These are phyloP conservation scores for Platorchestia sp. DNA, from an alignment of 1,140 invertebrate genomes.

Conservation along the genomic window DNA sequence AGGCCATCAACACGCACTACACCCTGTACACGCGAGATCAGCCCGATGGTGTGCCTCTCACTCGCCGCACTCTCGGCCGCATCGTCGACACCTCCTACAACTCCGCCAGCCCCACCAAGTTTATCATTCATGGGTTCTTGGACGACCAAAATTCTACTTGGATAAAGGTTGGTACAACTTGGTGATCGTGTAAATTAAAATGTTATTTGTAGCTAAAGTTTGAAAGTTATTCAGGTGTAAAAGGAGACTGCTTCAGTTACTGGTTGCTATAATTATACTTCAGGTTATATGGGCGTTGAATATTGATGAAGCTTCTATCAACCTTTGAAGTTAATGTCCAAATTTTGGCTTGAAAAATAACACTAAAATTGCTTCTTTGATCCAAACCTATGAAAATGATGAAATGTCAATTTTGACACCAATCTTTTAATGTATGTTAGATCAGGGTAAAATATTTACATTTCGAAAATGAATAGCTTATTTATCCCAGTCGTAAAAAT, in stretches of 20 bases:
- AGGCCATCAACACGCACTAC: slow-evolving; percentile 57
- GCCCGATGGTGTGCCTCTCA: slow-evolving; percentile 44
- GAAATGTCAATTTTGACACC: too few relatives aligned
- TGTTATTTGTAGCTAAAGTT: too few relatives aligned
- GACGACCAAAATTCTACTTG: slow-evolving; percentile 58
- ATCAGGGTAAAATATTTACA: too few relatives aligned
- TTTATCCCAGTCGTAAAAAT: too few relatives aligned
- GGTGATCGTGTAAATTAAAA: background rate
- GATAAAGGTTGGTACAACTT: slow-evolving; percentile 57
- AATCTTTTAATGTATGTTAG: too few relatives aligned
- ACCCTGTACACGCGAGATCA: slow-evolving; percentile 57
- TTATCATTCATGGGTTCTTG: slow-evolving; percentile 64
- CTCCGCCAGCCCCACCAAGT: slow-evolving; percentile 57
- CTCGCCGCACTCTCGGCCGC: slow-evolving; percentile 21
- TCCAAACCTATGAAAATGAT: too few relatives aligned
- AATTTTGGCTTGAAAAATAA: background rate
- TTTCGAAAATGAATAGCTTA: too few relatives aligned
- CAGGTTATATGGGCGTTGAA: background rate
- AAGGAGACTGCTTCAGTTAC: too few relatives aligned
- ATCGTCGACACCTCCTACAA: slow-evolving; percentile 59
- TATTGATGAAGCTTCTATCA: background rate
- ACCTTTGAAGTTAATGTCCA: background rate
- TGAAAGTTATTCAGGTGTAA: too few relatives aligned
- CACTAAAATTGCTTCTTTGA: too few relatives aligned
- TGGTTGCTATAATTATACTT: background rate